Evolutionary conservation across 2,888 invertebrate genomes (phyloP).

Genomic region (Mythimna pallens): DNA sequence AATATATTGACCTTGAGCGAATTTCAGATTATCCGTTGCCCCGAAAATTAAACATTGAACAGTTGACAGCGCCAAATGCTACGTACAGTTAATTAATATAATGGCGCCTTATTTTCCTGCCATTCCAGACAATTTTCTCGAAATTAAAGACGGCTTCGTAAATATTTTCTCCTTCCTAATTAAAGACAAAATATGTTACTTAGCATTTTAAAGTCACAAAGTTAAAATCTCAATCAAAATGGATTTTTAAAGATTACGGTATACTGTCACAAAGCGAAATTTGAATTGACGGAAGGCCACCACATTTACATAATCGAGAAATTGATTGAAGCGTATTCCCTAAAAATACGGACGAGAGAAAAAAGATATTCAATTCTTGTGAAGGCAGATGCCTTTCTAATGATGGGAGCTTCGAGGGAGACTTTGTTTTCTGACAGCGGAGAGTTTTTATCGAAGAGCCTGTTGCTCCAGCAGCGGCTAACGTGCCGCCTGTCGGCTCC

Average conservation of each 20-base stretch:
- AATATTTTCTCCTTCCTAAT: constrained; percentile 45
- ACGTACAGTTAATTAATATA: constrained; percentile 46
- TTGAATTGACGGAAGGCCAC: constrained; percentile 77
- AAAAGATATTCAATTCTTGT: constrained; percentile 81
- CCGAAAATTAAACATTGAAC: constrained; percentile 26
- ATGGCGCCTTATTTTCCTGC: constrained; percentile 19
- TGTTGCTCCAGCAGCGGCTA: constrained; percentile 68
- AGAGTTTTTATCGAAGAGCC: constrained; percentile 69
- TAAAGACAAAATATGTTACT: constrained; percentile 59
- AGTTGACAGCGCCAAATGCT: constrained; percentile 47
- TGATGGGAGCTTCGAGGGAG: constrained; percentile 70
- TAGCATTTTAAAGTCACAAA: constrained; percentile 71
- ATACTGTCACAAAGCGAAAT: constrained; percentile 72
- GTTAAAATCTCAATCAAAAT: constrained; percentile 77
- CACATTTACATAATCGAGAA: constrained; percentile 87
- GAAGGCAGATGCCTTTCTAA: constrained; percentile 82
- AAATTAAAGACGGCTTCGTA: constrained; percentile 31
- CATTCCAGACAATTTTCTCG: constrained; percentile 12
- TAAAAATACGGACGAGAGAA: constrained; percentile 75
- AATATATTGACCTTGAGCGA: constrained; percentile 4
- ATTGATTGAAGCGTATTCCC: constrained; percentile 87
- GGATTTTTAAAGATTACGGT: constrained; percentile 77
- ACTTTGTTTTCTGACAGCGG: constrained; percentile 66
- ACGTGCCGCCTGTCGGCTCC: constrained; percentile 34
- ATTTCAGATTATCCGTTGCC: constrained; percentile 13